A percentile compares a stretch with the other conserved stretches of the same genome.
phyloP scores from a whole-genome alignment of 2,888 invertebrate species.

The Pelosia muscerda region DNA sequence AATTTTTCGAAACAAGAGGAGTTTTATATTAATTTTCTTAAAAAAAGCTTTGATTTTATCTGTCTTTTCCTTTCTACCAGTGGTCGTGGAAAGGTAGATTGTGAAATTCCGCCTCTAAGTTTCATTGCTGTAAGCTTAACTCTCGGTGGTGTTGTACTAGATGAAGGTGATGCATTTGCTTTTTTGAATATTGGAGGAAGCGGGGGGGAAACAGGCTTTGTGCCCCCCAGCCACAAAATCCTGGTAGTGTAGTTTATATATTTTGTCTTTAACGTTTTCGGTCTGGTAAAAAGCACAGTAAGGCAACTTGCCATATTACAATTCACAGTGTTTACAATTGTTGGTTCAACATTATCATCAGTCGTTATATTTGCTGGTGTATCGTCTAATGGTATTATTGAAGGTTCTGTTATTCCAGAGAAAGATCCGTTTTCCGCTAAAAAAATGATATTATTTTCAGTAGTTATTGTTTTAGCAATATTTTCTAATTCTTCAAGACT shows the following conservation, averaged over 20 bases:
- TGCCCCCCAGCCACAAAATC: not conserved
- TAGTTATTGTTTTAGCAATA: not conserved
- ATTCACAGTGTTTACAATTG: accelerated
- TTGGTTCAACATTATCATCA: accelerated
- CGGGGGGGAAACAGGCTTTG: not conserved
- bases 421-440: not conserved
- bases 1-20: no score
- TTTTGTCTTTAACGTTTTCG: not conserved
- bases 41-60: not conserved
- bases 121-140: not conserved
- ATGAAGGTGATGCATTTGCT: no score
- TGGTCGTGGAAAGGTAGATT: no score
- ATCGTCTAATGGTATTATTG: not conserved
- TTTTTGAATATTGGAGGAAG: not conserved
- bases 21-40: conserved; percentile 8
- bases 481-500: conserved; percentile 13
- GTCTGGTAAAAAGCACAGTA: not conserved
- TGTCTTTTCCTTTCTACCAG: not conserved
- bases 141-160: conserved; percentile 1
- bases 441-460: not conserved
- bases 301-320: conserved; percentile 1
- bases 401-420: not conserved
- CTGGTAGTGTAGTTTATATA: not conserved
- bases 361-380: not conserved
- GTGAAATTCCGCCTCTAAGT: not conserved